Percentiles rank a stretch among this genome's conserved stretches.
Evolutionary conservation across 37 sponge, comb jelly and placozoan genomes (phyloP).

Genomic region (Petrosia ficiformis): DNA sequence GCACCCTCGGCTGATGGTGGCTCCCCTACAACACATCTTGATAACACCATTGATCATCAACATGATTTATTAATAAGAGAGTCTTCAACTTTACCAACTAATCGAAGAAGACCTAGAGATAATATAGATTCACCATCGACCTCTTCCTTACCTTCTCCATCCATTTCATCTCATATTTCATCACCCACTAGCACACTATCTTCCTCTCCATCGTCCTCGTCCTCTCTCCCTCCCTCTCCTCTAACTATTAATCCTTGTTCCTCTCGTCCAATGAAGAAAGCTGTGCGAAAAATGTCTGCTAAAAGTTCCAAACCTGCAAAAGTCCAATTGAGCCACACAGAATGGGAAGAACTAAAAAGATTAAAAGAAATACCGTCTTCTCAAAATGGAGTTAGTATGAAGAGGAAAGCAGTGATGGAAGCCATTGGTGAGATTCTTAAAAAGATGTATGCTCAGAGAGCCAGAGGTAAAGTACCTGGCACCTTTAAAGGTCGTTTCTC

Average conservation of each 20-base stretch:
- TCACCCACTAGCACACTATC: not conserved
- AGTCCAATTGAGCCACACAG: not conserved
- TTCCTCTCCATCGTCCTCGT: constrained; percentile 3
- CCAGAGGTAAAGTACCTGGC: constrained; percentile 55
- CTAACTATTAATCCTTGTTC: not conserved
- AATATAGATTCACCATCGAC: not conserved
- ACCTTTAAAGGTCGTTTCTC: constrained; percentile 69
- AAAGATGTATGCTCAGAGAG: constrained; percentile 67
- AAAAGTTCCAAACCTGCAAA: not conserved
- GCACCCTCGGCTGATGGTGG: not conserved
- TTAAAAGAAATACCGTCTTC: constrained; percentile 10
- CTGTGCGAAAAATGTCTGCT: not conserved
- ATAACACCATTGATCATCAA: not conserved
- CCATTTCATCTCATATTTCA: constrained; percentile 2
- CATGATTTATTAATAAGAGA: not conserved
- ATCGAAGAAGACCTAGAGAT: not conserved
- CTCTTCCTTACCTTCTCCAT: not conserved
- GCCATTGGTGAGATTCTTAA: constrained; percentile 68
- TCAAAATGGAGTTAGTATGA: constrained; percentile 59
- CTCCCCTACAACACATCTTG: not conserved
- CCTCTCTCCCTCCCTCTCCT: constrained; percentile 1
- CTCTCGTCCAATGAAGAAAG: not conserved
- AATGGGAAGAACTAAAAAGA: constrained; percentile 1
- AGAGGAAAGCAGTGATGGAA: constrained; percentile 70
- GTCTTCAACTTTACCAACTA: not conserved